Evolutionary conservation across 2,888 invertebrate genomes (phyloP), one percentile per base, ranked within the genome.

Genomic region (Athrips mouffetella): DNA sequence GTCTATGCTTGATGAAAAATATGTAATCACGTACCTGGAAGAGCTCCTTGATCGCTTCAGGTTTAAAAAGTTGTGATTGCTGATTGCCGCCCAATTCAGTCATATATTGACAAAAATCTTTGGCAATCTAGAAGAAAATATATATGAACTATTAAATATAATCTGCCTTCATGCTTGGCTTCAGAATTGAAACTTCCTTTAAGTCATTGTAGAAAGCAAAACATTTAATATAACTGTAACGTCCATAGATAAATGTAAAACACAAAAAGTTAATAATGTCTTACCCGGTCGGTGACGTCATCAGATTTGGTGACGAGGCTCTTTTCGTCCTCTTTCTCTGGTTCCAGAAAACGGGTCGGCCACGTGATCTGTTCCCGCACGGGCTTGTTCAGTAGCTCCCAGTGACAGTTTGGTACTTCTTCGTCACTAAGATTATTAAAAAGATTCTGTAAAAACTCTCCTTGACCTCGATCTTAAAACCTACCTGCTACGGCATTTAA

Each of bases 81-180:
- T 89, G 86, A 59, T 87, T 79, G 3, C 89, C 89, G 6, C 89
- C 89, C 48, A 89, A 63, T 49, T 84, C 76, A 52, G 76, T 80
- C 87, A 89, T 89, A 50, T 87, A 89, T 48, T 80, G 73, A 55
- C 87, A 87, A 58, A 89, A 89, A 30, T 88, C 83, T 42, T 78
- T 69, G 29, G 82, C 83, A 54, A 89, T 89, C 89, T 89, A 62
- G 44, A 67, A 65, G 41, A 11, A 11, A 48, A 15, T 31, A 45
- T n/a, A n/a, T n/a, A n/a, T n/a, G n/a, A 37, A 2, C 35, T 35
- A 15, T 7, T 18, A 1, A 7, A 30, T 4, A n/a, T n/a, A n/a
- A n/a, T n/a, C n/a, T n/a, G n/a, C n/a, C n/a, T n/a, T n/a, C n/a
- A n/a, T n/a, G n/a, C n/a, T n/a, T n/a, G n/a, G n/a, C n/a, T n/a